These are phyloP conservation scores for Cladorhizidae sp. DNA, from an alignment of 37 sponge, comb jelly and placozoan species.

Conservation along the genomic window DNA sequence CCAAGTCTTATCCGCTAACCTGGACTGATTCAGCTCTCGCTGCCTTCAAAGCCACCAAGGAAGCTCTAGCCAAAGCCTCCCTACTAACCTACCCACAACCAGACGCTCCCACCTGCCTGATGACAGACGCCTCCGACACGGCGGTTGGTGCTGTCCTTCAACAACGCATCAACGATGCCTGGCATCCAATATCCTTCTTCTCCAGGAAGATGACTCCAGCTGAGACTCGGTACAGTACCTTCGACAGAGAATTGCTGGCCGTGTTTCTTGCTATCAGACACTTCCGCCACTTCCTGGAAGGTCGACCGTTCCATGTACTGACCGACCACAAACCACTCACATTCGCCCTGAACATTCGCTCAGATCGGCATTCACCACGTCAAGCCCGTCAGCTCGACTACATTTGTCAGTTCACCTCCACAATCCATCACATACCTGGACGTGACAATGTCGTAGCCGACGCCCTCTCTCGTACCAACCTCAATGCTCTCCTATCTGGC, in stretches of 20 bases:
- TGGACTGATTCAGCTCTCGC: slow-evolving; percentile 1
- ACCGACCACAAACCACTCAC: slow-evolving; percentile 77
- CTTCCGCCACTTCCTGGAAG: slow-evolving; percentile 68
- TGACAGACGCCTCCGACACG: slow-evolving; percentile 55
- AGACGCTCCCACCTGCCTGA: slow-evolving; percentile 33
- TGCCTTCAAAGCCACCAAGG: too few relatives aligned
- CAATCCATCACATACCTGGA: slow-evolving; percentile 53
- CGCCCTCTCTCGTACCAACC: slow-evolving; percentile 62
- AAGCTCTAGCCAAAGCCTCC: slow-evolving; percentile 41
- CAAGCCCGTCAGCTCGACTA: slow-evolving; percentile 65
- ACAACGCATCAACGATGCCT: too few relatives aligned
- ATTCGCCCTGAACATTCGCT: slow-evolving; percentile 18
- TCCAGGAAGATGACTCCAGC: slow-evolving; percentile 59
- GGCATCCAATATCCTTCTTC: too few relatives aligned
- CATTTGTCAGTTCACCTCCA: slow-evolving; percentile 70
- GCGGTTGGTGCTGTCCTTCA: too few relatives aligned
- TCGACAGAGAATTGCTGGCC: slow-evolving; percentile 67
- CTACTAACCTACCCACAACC: slow-evolving; percentile 31
- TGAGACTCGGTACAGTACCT: slow-evolving; percentile 75
- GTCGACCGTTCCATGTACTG: slow-evolving; percentile 48
- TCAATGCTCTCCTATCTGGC: slow-evolving; percentile 33
- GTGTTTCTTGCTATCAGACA: slow-evolving; percentile 58
- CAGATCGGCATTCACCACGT: slow-evolving; percentile 45
- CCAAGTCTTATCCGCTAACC: slow-evolving; percentile 21
- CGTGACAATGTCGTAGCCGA: slow-evolving; percentile 57